Conservation (phyloP, 2,113 vertebrate species). For the Peromyscus maniculatus region DNA sequence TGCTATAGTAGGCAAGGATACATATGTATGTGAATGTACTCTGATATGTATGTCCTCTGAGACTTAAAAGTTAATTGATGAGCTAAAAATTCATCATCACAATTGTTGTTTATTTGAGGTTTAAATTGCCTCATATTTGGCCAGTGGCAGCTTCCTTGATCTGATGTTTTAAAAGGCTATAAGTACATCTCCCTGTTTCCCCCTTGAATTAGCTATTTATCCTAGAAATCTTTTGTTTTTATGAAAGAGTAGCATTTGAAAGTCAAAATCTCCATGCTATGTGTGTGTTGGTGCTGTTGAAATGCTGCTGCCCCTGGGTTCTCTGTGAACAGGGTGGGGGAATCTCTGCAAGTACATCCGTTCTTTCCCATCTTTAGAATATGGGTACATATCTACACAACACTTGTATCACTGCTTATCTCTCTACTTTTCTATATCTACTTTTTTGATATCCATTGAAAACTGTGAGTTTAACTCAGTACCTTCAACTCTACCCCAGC, state of each 20-base stretch:
- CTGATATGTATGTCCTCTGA: background rate
- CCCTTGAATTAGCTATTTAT: background rate
- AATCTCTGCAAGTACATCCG: background rate
- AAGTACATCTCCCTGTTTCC: background rate
- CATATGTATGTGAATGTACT: background rate
- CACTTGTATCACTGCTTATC: background rate
- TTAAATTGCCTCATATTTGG: background rate
- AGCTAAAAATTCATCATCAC: background rate
- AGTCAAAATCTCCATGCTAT: background rate
- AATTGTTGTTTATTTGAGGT: background rate
- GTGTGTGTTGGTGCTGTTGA: background rate
- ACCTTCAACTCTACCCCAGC: background rate
- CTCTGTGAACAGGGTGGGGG: background rate
- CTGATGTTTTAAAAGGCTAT: background rate
- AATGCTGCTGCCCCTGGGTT: background rate
- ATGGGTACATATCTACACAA: background rate
- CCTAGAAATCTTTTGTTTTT: background rate
- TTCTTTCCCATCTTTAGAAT: background rate
- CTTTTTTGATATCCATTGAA: background rate
- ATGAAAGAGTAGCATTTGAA: background rate
- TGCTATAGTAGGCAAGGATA: background rate
- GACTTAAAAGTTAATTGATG: background rate
- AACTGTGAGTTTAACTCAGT: background rate
- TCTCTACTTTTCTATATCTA: background rate
- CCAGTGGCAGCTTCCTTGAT: background rate